These are phyloP conservation scores for Falco concolor DNA, from an alignment of 2,797 vertebrate species.

Conservation along the genomic window DNA sequence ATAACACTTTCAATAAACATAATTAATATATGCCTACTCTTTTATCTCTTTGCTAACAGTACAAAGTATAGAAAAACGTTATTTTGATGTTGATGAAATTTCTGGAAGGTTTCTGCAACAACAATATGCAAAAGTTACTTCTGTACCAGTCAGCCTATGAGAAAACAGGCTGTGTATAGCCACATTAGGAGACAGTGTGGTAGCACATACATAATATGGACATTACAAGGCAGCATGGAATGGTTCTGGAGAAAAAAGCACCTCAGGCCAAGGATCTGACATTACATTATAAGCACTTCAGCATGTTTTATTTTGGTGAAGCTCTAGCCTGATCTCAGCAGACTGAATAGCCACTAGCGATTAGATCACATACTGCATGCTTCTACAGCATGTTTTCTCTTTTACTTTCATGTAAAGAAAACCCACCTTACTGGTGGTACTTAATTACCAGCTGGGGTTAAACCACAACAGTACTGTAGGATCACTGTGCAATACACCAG, in stretches of 20 bases:
- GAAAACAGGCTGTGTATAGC: neutral
- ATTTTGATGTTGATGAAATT: neutral
- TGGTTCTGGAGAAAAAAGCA: rapidly evolving
- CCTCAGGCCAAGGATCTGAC: neutral
- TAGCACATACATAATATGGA: neutral
- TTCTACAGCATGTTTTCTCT: neutral
- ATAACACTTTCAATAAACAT: neutral
- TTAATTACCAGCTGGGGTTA: too few relatives aligned
- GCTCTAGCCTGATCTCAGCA: neutral
- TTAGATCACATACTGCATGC: neutral
- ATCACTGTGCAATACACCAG: neutral
- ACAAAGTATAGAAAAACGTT: neutral
- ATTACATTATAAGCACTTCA: neutral
- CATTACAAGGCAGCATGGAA: neutral
- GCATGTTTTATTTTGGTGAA: neutral
- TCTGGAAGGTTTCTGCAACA: neutral
- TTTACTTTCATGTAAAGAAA: neutral
- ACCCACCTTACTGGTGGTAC: neutral
- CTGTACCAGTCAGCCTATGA: rapidly evolving
- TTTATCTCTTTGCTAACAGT: neutral
- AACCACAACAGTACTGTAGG: neutral
- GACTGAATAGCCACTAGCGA: neutral
- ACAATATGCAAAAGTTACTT: neutral
- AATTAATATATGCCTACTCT: too few relatives aligned
- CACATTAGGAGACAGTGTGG: neutral